phyloP scores from a whole-genome alignment of 2,113 vertebrate genomes.

The Zosterops lateralis region DNA sequence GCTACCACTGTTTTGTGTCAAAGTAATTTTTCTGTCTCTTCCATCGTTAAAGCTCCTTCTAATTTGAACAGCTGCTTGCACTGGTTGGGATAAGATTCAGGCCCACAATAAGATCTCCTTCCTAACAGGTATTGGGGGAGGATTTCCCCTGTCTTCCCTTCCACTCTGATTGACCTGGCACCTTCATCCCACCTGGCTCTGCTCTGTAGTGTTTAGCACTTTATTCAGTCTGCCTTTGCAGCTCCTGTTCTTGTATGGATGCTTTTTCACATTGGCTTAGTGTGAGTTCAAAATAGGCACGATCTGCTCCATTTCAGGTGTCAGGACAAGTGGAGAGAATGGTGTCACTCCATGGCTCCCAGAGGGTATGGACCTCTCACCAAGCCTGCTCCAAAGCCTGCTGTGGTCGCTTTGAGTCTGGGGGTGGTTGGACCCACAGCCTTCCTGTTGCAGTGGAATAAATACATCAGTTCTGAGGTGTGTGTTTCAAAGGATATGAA shows the following conservation, averaged over 20 bases:
- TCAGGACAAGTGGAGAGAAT: background rate
- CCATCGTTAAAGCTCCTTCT: background rate
- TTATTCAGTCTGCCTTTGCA: background rate
- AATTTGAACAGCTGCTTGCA: background rate
- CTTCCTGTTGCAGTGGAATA: background rate
- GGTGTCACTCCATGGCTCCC: background rate
- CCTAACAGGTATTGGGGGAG: background rate
- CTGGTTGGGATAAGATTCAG: background rate
- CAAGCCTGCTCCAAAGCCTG: background rate
- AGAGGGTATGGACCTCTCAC: rapidly evolving
- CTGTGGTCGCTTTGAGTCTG: background rate
- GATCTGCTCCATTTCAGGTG: background rate
- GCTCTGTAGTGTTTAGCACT: background rate
- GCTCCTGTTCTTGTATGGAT: background rate
- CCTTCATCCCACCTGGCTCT: background rate
- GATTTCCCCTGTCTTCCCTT: background rate
- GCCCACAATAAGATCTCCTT: background rate
- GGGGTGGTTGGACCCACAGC: background rate
- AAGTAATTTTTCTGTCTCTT: background rate
- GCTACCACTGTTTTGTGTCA: background rate
- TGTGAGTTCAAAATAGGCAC: background rate
- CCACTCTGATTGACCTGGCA: background rate
- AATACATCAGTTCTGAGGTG: background rate
- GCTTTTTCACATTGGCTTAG: background rate
- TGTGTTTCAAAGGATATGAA: background rate